Percentiles rank a stretch among this genome's conserved stretches.
Conservation (phyloP, 2,797 vertebrate species). For the Distichodus sexfasciatus region DNA sequence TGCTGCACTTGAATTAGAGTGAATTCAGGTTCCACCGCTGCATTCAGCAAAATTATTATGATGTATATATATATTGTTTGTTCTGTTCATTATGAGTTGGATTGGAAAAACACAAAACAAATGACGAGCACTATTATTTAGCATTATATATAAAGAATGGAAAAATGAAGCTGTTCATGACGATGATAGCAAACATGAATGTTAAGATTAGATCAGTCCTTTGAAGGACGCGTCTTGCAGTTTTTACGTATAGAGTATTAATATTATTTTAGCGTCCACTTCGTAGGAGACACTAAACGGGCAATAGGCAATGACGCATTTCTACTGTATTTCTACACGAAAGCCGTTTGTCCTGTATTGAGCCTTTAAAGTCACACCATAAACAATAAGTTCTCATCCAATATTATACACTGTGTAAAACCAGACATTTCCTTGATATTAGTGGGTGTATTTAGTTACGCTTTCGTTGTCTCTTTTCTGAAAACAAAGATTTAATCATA, state of each 20-base stretch:
- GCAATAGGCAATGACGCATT: conserved; percentile 30
- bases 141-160: neutral
- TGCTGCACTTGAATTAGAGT: conserved; percentile 42
- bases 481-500: conserved; percentile 1
- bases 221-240: conserved; percentile 20
- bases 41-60: conserved; percentile 23
- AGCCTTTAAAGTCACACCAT: conserved; percentile 13
- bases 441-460: conserved; percentile 28
- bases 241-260: conserved; percentile 33
- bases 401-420: conserved; percentile 37
- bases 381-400: conserved; percentile 28
- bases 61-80: conserved; percentile 34
- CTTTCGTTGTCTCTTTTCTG: conserved; percentile 12
- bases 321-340: conserved; percentile 16
- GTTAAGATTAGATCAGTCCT: conserved; percentile 17
- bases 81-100: conserved; percentile 34
- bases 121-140: conserved; percentile 20
- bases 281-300: conserved; percentile 7
- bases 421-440: conserved; percentile 31
- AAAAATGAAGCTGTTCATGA: conserved; percentile 4
- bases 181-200: conserved; percentile 30
- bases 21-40: conserved; percentile 42
- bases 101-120: no score
- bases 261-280: conserved; percentile 28
- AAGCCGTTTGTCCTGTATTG: conserved; percentile 28